Percentiles rank a stretch among this genome's conserved stretches.
Conservation (phyloP, 1,140 invertebrate species). For the Tetraneura akinire region DNA sequence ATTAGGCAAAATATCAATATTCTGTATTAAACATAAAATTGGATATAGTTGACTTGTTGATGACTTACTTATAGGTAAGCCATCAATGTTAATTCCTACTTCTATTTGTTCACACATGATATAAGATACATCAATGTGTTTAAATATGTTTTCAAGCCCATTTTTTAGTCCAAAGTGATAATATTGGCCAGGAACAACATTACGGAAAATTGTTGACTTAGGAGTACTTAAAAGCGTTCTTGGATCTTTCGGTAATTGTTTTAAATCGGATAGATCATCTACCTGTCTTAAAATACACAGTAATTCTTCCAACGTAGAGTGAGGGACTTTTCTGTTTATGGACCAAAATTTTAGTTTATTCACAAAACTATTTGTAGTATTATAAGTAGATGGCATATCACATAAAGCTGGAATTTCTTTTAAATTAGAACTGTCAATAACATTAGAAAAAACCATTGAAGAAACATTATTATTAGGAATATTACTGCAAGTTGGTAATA, state of each 20-base stretch:
- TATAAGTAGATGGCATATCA: no score
- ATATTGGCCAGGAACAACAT: background rate
- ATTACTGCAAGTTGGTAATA: no score
- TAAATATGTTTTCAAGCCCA: background rate
- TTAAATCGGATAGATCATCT: background rate
- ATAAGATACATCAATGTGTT: background rate
- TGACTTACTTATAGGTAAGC: background rate
- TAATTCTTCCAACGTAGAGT: background rate
- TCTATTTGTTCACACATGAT: no score
- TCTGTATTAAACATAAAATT: background rate
- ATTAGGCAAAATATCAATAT: background rate
- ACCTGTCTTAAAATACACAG: background rate
- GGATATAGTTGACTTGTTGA: background rate
- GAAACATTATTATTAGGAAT: no score
- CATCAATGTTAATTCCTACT: background rate
- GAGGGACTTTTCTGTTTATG: no score
- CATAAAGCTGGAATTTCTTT: no score
- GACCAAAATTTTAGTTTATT: no score
- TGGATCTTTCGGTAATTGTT: background rate
- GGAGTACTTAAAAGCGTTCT: constrained; percentile 1
- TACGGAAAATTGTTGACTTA: background rate
- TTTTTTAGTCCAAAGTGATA: background rate
- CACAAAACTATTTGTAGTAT: no score
- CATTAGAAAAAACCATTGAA: no score
- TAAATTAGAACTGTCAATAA: no score